Percentiles rank a stretch among this genome's conserved stretches.
phyloP scores from a whole-genome alignment of 92 coral and sea anemone species.

The Bergia puertoricense region DNA sequence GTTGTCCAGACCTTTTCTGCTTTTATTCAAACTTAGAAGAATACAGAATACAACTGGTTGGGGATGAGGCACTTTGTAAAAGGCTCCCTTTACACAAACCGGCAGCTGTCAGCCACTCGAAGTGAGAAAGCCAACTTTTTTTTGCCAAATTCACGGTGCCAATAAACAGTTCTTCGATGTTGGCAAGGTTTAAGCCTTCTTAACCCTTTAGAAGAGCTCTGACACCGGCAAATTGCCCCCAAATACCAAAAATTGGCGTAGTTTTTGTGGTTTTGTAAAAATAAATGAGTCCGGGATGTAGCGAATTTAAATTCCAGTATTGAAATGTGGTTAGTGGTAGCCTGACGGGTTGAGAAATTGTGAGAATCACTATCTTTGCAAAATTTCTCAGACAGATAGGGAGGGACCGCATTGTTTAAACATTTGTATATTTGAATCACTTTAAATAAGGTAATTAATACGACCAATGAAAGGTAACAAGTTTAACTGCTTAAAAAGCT shows the following conservation, averaged over 20 bases:
- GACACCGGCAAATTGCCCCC: slow-evolving; percentile 36
- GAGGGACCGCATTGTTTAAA: no score
- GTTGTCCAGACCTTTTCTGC: neutral
- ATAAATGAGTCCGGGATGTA: no score
- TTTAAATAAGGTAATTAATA: no score
- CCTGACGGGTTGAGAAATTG: no score
- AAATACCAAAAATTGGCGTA: slow-evolving; percentile 17
- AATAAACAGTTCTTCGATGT: no score
- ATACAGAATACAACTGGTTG: slow-evolving; percentile 19
- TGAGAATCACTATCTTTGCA: no score
- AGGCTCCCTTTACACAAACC: slow-evolving; percentile 7
- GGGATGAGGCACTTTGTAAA: neutral
- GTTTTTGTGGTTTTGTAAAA: slow-evolving; percentile 25
- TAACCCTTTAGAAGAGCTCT: neutral
- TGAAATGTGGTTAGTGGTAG: no score
- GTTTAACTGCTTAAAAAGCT: no score
- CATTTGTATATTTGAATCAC: no score
- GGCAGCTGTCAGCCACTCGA: neutral
- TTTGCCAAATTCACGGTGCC: neutral
- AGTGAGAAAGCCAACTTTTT: neutral
- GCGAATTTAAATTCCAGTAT: no score
- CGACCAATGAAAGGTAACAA: no score
- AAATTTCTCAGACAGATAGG: no score
- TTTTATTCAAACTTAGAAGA: neutral
- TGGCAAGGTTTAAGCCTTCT: neutral